Evolutionary conservation across 1,140 invertebrate genomes (phyloP), one percentile per base, ranked within the genome.

Genomic region (Frieseomelitta varia): DNA sequence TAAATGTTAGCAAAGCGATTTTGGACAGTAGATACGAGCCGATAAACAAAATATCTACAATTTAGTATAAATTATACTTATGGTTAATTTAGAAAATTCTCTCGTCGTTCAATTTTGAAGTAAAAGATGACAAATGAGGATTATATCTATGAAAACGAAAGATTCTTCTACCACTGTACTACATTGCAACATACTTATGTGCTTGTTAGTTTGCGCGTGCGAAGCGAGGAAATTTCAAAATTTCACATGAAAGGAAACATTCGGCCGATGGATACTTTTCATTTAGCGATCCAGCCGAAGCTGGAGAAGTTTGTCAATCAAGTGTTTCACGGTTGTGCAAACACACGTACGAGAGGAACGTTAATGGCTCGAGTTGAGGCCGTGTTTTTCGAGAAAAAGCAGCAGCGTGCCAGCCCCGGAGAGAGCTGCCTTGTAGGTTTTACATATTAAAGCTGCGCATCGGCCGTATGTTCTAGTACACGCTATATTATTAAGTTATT

Each of bases 401-500:
- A 30, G n/a, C n/a, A n/a, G n/a, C n/a, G n/a, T n/a, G n/a, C n/a
- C n/a, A n/a, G n/a, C 2, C 51, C 24, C 19, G n/a, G 12, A 2
- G 67, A 58, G 74, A 63, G 47, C 15, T 75, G 80, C 10, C 74
- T 67, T 67, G 80, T 82, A 67, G 65, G 63, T 82, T 82, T 76
- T 65, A 76, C 80, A 47, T 68, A 34, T 76, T 76, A 76, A 67
- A 61, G 73, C 61, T 58, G 56, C 80, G 53, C 80, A 68, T 65
- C 58, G 72, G 30, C 30, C 39, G 81, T 65, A 39, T 53, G 53
- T 69, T 77, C 73, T 47, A 77, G 63, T 76, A 84, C 55, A 63
- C 34, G 56, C 69, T 84, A 79, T 84, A 84, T 84, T 79, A 79
- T 84, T 77, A 79, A 72, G 81, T 72, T 72, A 79, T 84, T 79